A percentile compares a stretch with the other conserved stretches of the same genome.
Evolutionary conservation across 2,888 invertebrate species (phyloP).

Genomic region (Caenorhabditis zanzibari): DNA sequence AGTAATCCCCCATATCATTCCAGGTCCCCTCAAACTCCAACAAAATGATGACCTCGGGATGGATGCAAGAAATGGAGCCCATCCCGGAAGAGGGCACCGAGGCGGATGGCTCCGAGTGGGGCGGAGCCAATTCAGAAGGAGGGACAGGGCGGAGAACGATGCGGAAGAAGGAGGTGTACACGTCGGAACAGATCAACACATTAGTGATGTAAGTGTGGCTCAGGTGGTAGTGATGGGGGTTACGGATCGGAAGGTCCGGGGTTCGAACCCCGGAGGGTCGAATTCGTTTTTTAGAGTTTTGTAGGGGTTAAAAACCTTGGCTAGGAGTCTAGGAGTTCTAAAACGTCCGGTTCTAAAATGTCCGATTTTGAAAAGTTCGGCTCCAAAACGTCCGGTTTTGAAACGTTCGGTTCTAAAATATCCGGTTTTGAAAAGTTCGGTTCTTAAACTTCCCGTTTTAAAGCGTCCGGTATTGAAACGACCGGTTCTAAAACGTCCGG

Average conservation of each 20-base stretch:
- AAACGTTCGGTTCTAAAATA: no score
- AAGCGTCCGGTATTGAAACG: no score
- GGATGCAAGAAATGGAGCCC: constrained; percentile 79
- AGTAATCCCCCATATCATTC: no score
- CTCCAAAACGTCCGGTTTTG: no score
- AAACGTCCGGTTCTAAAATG: no score
- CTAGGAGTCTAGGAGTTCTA: no score
- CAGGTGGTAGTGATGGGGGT: neutral
- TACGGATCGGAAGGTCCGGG: neutral
- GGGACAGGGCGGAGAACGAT: constrained; percentile 62
- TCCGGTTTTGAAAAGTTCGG: no score
- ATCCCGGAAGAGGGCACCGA: constrained; percentile 81
- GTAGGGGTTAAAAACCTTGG: neutral
- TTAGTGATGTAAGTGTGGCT: constrained; percentile 77
- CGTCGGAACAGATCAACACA: constrained; percentile 82
- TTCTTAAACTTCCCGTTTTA: no score
- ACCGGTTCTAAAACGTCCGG: no score
- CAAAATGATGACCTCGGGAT: constrained; percentile 60
- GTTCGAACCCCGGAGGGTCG: neutral
- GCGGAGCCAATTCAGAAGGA: constrained; percentile 48
- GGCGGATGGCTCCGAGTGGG: constrained; percentile 67
- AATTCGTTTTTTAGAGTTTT: neutral
- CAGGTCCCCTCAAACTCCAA: neutral
- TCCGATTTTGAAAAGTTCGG: no score
- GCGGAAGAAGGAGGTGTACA: constrained; percentile 79